Conservation (phyloP, 2,888 invertebrate genomes). For the Eupithecia exiguata region DNA sequence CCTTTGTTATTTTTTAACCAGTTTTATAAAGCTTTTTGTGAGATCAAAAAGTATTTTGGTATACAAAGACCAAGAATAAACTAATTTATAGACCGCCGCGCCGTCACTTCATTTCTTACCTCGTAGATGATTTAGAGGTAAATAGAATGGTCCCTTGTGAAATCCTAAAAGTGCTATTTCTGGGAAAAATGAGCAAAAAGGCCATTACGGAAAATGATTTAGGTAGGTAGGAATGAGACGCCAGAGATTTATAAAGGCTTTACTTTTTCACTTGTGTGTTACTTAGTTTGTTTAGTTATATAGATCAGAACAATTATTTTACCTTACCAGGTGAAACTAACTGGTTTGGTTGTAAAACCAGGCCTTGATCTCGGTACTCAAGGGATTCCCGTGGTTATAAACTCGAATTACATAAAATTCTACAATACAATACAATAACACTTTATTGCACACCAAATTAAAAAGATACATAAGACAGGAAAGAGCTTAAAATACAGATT, state of each 20-base stretch:
- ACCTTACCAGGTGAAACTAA: background rate
- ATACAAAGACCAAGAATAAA: constrained; percentile 16
- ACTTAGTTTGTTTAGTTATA: background rate
- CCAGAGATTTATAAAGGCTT: background rate
- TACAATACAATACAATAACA: too few species aligned
- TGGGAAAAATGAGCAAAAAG: constrained; percentile 28
- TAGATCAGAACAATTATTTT: background rate
- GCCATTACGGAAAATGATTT: constrained; percentile 6
- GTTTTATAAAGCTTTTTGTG: background rate
- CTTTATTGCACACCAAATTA: too few species aligned
- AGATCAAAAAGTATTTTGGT: background rate
- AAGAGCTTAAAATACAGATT: too few species aligned
- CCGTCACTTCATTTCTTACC: constrained; percentile 29
- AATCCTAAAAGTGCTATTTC: constrained; percentile 28
- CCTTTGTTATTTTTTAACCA: background rate
- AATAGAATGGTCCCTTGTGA: constrained; percentile 28
- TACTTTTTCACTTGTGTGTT: background rate
- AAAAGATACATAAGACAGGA: too few species aligned
- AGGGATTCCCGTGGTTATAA: too few species aligned
- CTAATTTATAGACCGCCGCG: constrained; percentile 14
- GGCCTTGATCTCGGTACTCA: too few species aligned
- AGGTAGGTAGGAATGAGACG: background rate
- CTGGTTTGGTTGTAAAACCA: too few species aligned
- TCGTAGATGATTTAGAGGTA: constrained; percentile 37
- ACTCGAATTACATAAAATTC: too few species aligned